phyloP scores from a whole-genome alignment of 1,140 invertebrate genomes.

The Monomorium pharaonis region DNA sequence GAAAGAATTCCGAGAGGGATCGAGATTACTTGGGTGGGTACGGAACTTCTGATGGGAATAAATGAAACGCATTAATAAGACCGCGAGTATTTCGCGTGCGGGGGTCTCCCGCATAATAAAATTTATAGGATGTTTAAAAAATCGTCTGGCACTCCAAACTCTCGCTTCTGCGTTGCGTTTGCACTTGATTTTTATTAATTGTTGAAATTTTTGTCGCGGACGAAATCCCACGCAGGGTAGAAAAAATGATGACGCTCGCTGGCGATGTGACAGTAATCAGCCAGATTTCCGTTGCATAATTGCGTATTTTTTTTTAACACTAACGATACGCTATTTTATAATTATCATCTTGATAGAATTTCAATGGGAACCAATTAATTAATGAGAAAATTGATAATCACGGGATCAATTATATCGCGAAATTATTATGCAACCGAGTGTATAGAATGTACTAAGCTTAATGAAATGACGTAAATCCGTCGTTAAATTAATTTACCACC shows the following conservation, averaged over 20 bases:
- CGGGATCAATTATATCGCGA: constrained; percentile 58
- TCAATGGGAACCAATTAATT: constrained; percentile 54
- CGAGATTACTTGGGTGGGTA: constrained; percentile 36
- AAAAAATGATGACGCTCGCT: neutral
- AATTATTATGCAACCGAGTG: constrained; percentile 56
- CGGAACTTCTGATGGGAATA: constrained; percentile 58
- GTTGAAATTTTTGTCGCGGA: neutral
- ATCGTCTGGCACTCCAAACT: neutral
- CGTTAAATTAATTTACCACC: constrained; percentile 61
- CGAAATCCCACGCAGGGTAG: neutral
- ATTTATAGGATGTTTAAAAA: constrained; percentile 51
- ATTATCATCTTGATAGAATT: constrained; percentile 52
- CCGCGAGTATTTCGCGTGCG: constrained; percentile 25
- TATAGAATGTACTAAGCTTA: constrained; percentile 59
- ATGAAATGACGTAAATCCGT: constrained; percentile 61
- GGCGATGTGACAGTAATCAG: constrained; percentile 25
- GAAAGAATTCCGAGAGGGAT: constrained; percentile 29
- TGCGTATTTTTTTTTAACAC: constrained; percentile 31
- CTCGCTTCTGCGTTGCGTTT: constrained; percentile 10
- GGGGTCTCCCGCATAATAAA: constrained; percentile 62
- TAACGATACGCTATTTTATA: constrained; percentile 43
- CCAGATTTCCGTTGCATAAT: neutral
- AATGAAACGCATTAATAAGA: constrained; percentile 65
- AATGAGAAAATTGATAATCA: constrained; percentile 61
- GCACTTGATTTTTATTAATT: constrained; percentile 61